Evolutionary conservation across 2,888 invertebrate genomes (phyloP), one percentile per base, ranked within the genome.

Genomic region (Mesoligia furuncula): DNA sequence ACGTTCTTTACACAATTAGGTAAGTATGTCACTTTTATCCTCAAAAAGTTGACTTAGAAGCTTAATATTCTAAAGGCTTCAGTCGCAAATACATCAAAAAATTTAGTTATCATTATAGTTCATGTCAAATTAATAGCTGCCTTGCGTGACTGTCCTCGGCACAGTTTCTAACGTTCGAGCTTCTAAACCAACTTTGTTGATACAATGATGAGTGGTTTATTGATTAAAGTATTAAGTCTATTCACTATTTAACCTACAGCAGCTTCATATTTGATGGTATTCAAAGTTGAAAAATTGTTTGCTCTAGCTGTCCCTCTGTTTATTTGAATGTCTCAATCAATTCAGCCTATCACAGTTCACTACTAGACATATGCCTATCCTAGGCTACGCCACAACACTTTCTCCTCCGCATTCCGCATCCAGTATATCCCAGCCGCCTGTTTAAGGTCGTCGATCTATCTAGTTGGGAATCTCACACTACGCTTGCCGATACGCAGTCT

Each of bases 131-230:
- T 94, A 93, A 95, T 94, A 92, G 91, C 89, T 84, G 82, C 81
- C 93, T 95, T 92, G 95, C 95, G 95, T 95, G 95, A 90, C 91
- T 83, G 92, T 72, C 94, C 94, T 94, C 92, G 94, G 87, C 93
- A 93, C 87, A 90, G 81, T 93, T 93, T 73, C 87, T 87, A 87
- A 89, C 81, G 85, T 88, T 91, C 87, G 90, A 93, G 89, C 87
- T 88, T 88, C 88, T 73, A 81, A 83, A 84, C 84, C 86, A 88
- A 89, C 86, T 88, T 91, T 91, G 91, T 91, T 90, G 90, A 92
- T 91, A 90, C 85, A 88, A 86, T 84, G 88, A 91, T 90, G 89
- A 92, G 90, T 89, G 86, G 87, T 86, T 85, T 93, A 93, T 94
- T 91, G 93, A 93, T 93, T 91, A 84, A 84, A 90, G 85, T 88